These are phyloP conservation scores for Lepus europaeus DNA, from an alignment of 2,113 vertebrate genomes.

Conservation along the genomic window DNA sequence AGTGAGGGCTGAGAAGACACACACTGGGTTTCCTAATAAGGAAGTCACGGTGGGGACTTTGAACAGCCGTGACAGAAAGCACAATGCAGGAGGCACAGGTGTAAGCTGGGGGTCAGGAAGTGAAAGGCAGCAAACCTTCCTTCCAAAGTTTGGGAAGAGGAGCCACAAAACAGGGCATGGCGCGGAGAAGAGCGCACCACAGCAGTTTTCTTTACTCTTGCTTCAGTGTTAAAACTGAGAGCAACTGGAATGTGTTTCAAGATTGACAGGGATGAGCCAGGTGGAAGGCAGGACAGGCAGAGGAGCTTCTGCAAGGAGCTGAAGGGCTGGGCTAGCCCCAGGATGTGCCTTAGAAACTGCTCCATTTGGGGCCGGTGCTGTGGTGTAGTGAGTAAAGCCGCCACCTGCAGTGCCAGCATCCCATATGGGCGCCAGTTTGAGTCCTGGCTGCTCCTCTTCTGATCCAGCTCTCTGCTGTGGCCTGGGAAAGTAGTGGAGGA, in stretches of 20 bases:
- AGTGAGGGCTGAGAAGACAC: neutral
- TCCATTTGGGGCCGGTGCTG: too few relatives aligned
- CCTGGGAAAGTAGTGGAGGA: too few relatives aligned
- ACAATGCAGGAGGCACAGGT: neutral
- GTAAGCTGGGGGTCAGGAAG: neutral
- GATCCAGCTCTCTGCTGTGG: too few relatives aligned
- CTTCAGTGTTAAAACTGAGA: neutral
- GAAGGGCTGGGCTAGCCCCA: rapidly evolving
- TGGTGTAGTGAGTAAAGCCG: too few relatives aligned
- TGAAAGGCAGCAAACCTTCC: neutral
- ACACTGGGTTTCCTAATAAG: slow-evolving; percentile 21
- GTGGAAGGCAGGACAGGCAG: neutral
- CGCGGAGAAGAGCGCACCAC: neutral
- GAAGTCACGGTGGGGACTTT: neutral
- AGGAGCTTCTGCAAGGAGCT: neutral
- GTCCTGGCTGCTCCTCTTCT: too few relatives aligned
- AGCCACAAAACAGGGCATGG: neutral
- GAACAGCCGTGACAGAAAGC: neutral
- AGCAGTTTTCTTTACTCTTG: neutral
- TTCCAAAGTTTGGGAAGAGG: neutral
- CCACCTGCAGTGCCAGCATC: too few relatives aligned
- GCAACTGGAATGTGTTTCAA: neutral
- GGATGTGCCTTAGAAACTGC: too few relatives aligned
- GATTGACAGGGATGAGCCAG: neutral
- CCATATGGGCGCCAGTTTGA: too few relatives aligned